phyloP scores from a whole-genome alignment of 2,797 vertebrate species.

The Mus minutoides region DNA sequence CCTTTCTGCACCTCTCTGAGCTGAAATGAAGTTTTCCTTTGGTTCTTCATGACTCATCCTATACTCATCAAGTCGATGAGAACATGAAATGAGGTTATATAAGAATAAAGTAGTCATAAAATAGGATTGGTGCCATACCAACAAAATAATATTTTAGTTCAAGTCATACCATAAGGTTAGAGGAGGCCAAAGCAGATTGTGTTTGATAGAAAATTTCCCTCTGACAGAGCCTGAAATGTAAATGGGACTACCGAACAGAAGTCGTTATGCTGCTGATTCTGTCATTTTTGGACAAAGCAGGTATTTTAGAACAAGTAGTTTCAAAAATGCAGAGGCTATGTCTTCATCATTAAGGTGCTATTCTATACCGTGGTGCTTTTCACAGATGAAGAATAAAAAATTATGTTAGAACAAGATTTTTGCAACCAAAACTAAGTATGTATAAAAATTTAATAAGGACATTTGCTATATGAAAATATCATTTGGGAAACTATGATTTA shows the following conservation, averaged over 20 bases:
- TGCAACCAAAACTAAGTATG: background rate
- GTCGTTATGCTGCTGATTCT: background rate
- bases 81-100: background rate
- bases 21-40: background rate
- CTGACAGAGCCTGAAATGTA: background rate
- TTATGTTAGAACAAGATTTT: background rate
- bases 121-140: background rate
- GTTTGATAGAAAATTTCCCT: background rate
- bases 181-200: background rate
- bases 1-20: background rate
- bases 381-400: slow-evolving; percentile 17
- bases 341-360: background rate
- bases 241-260: background rate
- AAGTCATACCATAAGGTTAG: background rate
- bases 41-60: background rate
- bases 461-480: background rate
- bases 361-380: background rate
- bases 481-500: background rate
- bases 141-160: slow-evolving; percentile 33
- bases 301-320: background rate
- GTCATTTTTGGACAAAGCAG: background rate
- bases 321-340: background rate
- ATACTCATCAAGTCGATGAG: background rate
- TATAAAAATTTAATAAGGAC: background rate
- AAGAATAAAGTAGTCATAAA: background rate